phyloP scores from a whole-genome alignment of 1,140 invertebrate genomes.

The Drosophila sp. region DNA sequence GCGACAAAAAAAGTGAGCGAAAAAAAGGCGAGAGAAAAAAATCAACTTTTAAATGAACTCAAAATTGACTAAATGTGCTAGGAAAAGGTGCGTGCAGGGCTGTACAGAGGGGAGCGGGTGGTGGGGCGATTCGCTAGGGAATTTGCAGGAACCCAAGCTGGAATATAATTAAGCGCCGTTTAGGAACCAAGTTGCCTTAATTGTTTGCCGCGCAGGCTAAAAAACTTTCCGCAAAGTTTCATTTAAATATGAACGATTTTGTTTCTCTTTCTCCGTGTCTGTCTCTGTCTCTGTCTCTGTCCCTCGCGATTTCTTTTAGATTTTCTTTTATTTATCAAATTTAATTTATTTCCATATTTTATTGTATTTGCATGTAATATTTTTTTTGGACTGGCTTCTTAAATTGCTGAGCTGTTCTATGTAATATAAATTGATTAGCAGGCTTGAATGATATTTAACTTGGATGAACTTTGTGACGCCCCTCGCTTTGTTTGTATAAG shows the following conservation, averaged over 20 bases:
- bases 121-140: slow-evolving; percentile 37
- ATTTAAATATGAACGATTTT: slow-evolving; percentile 77
- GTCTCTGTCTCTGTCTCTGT: background rate
- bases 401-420: slow-evolving; percentile 30
- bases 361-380: slow-evolving; percentile 18
- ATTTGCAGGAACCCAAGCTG: slow-evolving; percentile 31
- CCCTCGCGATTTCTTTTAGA: background rate
- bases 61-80: slow-evolving; percentile 82
- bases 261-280: slow-evolving; percentile 14
- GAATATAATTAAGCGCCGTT: slow-evolving; percentile 82
- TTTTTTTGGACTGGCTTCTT: slow-evolving; percentile 7
- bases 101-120: background rate
- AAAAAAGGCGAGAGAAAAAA: slow-evolving; percentile 30
- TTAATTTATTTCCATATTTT: slow-evolving; percentile 22
- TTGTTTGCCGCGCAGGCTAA: slow-evolving; percentile 42
- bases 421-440: slow-evolving; percentile 31
- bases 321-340: slow-evolving; percentile 10
- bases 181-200: slow-evolving; percentile 61
- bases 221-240: slow-evolving; percentile 78
- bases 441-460: background rate
- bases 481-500: background rate
- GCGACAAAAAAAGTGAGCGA: slow-evolving; percentile 15
- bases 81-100: slow-evolving; percentile 59
- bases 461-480: background rate
- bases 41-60: slow-evolving; percentile 79